phyloP scores from a whole-genome alignment of 2,888 invertebrate genomes.

The Pseudanteris insignis region DNA sequence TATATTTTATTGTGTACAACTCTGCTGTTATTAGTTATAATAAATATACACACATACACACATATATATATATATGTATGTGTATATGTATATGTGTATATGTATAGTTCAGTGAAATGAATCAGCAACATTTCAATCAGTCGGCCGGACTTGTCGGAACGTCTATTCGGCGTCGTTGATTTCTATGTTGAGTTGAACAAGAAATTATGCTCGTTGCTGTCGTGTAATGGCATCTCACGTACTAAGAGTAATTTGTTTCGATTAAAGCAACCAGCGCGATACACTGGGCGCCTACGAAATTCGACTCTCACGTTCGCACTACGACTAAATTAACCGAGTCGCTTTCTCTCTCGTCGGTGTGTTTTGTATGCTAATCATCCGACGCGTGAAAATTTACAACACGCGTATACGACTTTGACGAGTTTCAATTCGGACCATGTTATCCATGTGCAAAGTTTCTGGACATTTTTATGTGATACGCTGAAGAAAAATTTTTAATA shows the following conservation, averaged over 20 bases:
- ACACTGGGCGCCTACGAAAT: conserved; percentile 24
- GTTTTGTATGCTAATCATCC: conserved; percentile 32
- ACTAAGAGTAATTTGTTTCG: conserved; percentile 35
- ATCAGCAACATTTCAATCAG: no score
- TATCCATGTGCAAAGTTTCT: no score
- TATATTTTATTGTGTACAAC: no score
- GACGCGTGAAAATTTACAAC: conserved; percentile 16
- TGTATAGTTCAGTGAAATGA: no score
- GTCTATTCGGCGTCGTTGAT: no score
- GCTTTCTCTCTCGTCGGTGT: conserved; percentile 10
- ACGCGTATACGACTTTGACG: conserved; percentile 17
- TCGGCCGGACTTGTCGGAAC: conserved; percentile 11
- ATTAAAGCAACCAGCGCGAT: conserved; percentile 32
- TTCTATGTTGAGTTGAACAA: conserved; percentile 22
- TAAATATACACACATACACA: no score
- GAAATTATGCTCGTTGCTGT: conserved; percentile 34
- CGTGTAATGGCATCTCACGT: conserved; percentile 34
- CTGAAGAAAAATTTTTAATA: no score
- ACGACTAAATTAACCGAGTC: conserved; percentile 21
- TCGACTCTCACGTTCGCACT: conserved; percentile 15
- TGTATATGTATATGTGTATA: conserved; percentile 1
- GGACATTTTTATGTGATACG: no score
- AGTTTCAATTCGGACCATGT: no score
- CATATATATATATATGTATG: no score
- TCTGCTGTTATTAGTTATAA: no score